A percentile compares a stretch with the other conserved stretches of the same genome.
These are phyloP conservation scores for Morpho deidamia DNA, from an alignment of 2,888 invertebrate species.

Conservation along the genomic window DNA sequence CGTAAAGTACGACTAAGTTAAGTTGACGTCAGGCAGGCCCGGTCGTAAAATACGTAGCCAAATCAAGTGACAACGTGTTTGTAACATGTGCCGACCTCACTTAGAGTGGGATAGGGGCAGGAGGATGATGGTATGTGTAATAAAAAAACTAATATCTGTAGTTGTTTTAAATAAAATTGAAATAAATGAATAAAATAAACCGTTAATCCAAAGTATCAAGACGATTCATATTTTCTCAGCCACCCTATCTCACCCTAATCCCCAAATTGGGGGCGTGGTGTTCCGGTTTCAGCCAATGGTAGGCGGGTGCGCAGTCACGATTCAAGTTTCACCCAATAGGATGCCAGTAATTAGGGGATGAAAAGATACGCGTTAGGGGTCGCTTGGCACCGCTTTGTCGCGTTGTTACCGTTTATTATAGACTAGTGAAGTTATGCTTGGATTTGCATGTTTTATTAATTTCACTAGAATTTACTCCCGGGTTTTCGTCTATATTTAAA, in stretches of 20 bases:
- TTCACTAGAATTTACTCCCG: neutral
- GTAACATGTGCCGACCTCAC: too few species aligned
- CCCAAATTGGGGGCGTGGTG: conserved; percentile 39
- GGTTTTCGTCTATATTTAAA: neutral
- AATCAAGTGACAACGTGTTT: too few species aligned
- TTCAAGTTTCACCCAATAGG: conserved; percentile 45
- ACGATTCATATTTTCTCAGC: conserved; percentile 26
- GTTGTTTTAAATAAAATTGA: neutral
- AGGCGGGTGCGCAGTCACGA: conserved; percentile 36
- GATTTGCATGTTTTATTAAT: conserved; percentile 15
- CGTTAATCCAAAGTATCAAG: conserved; percentile 40
- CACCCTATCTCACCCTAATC: conserved; percentile 48
- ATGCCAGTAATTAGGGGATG: conserved; percentile 59
- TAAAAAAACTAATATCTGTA: too few species aligned
- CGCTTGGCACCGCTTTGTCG: conserved; percentile 53
- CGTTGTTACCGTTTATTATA: conserved; percentile 36
- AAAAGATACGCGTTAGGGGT: conserved; percentile 67
- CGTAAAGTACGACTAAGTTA: too few species aligned
- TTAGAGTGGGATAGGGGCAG: too few species aligned
- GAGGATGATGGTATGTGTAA: too few species aligned
- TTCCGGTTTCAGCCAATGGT: conserved; percentile 41
- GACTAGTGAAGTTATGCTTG: conserved; percentile 18
- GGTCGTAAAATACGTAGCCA: too few species aligned
- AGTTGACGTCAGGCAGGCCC: too few species aligned
- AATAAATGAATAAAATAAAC: neutral